Percentiles rank a stretch among this genome's conserved stretches.
phyloP scores from a whole-genome alignment of 2,888 invertebrate species.

The Theodoxus fluviatilis region DNA sequence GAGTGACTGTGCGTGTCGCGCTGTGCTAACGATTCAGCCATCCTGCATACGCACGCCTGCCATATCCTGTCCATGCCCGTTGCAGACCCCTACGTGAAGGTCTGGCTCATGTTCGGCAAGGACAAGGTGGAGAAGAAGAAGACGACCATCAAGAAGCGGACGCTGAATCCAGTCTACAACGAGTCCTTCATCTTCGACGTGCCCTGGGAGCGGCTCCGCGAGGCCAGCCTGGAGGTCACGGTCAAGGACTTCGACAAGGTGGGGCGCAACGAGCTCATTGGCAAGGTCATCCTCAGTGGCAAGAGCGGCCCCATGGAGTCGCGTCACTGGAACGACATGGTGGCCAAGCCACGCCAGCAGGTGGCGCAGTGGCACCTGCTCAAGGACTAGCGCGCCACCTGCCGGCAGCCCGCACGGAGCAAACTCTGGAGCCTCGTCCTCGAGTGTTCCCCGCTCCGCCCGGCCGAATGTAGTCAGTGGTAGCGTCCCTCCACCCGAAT shows the following conservation, averaged over 20 bases:
- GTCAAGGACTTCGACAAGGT: conserved; percentile 98
- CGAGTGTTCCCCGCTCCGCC: too few species aligned
- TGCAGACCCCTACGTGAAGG: conserved; percentile 97
- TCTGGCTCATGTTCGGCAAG: conserved; percentile 94
- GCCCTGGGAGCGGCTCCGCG: conserved; percentile 95
- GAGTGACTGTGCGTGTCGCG: too few species aligned
- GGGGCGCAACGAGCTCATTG: conserved; percentile 90
- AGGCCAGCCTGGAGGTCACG: conserved; percentile 90
- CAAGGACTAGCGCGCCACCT: too few species aligned
- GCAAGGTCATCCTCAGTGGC: conserved; percentile 69
- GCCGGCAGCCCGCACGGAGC: too few species aligned
- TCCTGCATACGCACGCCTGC: not conserved
- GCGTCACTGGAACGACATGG: conserved; percentile 98
- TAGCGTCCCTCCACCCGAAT: too few species aligned
- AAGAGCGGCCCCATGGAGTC: conserved; percentile 93
- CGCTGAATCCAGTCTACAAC: conserved; percentile 93
- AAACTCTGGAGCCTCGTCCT: too few species aligned
- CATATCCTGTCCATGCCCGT: too few species aligned
- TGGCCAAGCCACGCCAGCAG: conserved; percentile 93
- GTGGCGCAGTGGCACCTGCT: conserved; percentile 97
- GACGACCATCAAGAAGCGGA: conserved; percentile 74
- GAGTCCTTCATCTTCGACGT: conserved; percentile 95
- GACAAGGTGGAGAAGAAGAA: conserved; percentile 96
- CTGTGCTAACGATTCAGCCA: too few species aligned
- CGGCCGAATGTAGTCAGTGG: too few species aligned